Percentiles rank a stretch among this genome's conserved stretches.
Conservation (phyloP, 2,888 invertebrate species). For the Rotaria macrura region DNA sequence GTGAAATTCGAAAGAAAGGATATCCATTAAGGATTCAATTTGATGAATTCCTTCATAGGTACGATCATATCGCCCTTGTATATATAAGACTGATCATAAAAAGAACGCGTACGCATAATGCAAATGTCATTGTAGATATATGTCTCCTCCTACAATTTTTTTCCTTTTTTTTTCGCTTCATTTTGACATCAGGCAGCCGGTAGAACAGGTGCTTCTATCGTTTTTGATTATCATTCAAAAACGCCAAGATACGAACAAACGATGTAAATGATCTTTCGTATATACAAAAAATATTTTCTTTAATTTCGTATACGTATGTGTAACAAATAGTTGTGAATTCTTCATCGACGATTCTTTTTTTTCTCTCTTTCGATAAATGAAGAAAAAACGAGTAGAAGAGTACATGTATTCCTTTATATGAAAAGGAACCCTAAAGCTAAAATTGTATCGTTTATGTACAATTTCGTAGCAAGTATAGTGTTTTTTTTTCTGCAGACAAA, state of each 20-base stretch:
- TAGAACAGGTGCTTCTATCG: not conserved
- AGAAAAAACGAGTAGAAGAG: slow-evolving; percentile 10
- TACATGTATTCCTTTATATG: not conserved
- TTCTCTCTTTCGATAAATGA: not conserved
- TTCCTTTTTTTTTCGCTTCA: not conserved
- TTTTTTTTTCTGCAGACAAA: not conserved
- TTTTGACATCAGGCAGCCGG: not conserved
- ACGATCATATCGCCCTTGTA: not conserved
- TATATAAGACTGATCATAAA: not conserved
- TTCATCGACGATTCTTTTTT: not conserved
- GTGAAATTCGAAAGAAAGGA: slow-evolving; percentile 33
- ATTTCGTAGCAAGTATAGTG: not conserved
- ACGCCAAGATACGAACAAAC: not conserved
- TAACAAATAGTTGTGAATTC: not conserved
- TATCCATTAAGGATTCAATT: slow-evolving; percentile 32
- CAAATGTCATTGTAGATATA: not conserved
- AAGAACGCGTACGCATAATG: not conserved
- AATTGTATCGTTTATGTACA: not conserved
- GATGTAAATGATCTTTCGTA: not conserved
- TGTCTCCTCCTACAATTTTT: not conserved
- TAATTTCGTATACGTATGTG: not conserved
- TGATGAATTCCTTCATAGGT: slow-evolving; percentile 33
- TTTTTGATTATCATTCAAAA: not conserved
- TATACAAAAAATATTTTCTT: not conserved
- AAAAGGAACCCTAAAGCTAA: not conserved